Base-by-base conservation (phyloP, 2,888 invertebrate species). In the Parnassius apollo region DNA sequence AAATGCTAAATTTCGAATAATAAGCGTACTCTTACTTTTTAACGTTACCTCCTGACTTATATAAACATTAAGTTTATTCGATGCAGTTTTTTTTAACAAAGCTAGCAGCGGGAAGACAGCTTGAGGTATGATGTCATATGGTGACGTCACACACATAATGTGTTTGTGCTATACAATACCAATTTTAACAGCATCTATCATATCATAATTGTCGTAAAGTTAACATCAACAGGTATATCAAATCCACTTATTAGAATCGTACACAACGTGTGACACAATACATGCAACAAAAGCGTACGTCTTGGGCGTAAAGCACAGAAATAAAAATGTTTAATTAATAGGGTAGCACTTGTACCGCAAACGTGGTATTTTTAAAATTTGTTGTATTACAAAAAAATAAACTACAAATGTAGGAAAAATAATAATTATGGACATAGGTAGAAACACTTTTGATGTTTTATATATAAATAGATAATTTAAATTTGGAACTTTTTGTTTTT, bases 31-130 rank as follows among this genome's bases (percentile, higher is more conserved):
- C 49, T 57, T 55, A 59, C 35, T 55, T 52, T 55, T 42, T 13
- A 46, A 42, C 13, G 48, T n/a, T 13, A 55, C 57, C 42, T 51
- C 45, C 46, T 44, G 12, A 42, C 35, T 13, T n/a, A 42, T 45
- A 25, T 25, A 46, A 61, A 42, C 9, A 52, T 57, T 44, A 59
- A 12, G 45, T 61, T 35, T 52, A 64, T 59, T 64, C 59, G 56
- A 59, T 64, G 56, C 57, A n/a, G n/a, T 59, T 49, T 56, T 18
- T 61, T 13, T 35, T 4, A 35, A 57, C 59, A 59, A 51, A 56
- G 49, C n/a, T 46, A 57, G 55, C 42, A 13, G 46, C 35, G 25
- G 51, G 46, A 51, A 59, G 50, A 55, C 46, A 55, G 53, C 35
- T 12, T 42, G 46, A 44, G 53, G 44, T 56, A 44, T 11, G 44